Percentiles rank a stretch among this genome's conserved stretches.
phyloP scores from a whole-genome alignment of 2,797 vertebrate species.

The Bovichtus diacanthus region DNA sequence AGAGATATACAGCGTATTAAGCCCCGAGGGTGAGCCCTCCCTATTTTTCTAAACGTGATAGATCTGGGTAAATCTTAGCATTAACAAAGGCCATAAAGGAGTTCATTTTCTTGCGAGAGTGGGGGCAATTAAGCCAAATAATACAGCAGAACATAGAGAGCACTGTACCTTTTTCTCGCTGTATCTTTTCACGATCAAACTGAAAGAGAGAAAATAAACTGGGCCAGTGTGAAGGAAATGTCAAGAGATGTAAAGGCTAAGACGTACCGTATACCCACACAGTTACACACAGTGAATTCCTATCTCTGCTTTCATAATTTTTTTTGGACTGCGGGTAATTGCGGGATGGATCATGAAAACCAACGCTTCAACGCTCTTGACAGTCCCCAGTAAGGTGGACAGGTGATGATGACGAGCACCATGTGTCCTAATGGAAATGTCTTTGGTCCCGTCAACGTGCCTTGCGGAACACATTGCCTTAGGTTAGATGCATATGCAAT shows the following conservation, averaged over 20 bases:
- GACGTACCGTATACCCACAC: slow-evolving; percentile 20
- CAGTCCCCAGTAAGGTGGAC: slow-evolving; percentile 33
- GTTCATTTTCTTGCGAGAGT: slow-evolving; percentile 26
- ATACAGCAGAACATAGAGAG: slow-evolving; percentile 23
- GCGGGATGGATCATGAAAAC: slow-evolving; percentile 28
- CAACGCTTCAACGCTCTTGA: slow-evolving; percentile 22
- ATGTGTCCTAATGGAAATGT: slow-evolving; percentile 15
- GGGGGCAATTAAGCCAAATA: slow-evolving; percentile 41
- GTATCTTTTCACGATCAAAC: slow-evolving; percentile 45
- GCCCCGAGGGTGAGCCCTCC: slow-evolving; percentile 42
- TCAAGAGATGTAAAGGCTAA: slow-evolving; percentile 51
- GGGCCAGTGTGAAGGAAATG: slow-evolving; percentile 44
- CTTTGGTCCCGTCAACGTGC: neutral
- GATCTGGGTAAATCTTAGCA: slow-evolving; percentile 47
- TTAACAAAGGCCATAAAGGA: slow-evolving; percentile 44
- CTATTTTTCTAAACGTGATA: slow-evolving; percentile 41
- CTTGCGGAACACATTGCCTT: slow-evolving; percentile 19
- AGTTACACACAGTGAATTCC: neutral
- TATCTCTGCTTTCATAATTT: neutral
- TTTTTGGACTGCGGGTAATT: slow-evolving; percentile 15
- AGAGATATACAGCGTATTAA: slow-evolving; percentile 51
- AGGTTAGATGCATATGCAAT: slow-evolving; percentile 34
- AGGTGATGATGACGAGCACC: slow-evolving; percentile 14
- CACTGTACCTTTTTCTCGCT: slow-evolving; percentile 31
- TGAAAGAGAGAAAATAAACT: slow-evolving; percentile 37